A percentile compares a stretch with the other conserved stretches of the same genome.
phyloP scores from a whole-genome alignment of 1,140 invertebrate species.

The Tyrophagus putrescentiae region DNA sequence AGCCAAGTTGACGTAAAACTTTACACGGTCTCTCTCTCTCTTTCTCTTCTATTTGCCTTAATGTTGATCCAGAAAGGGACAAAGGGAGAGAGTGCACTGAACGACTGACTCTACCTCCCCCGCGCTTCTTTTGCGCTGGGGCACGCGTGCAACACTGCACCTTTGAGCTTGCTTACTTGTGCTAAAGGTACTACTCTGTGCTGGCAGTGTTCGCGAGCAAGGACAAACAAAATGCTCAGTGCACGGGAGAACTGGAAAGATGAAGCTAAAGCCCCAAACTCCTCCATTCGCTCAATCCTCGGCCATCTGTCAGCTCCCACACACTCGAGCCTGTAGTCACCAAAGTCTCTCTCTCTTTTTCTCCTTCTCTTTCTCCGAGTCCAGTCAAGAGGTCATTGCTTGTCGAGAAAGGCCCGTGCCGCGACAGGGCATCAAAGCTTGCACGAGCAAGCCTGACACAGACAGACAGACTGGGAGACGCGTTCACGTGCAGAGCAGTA shows the following conservation, averaged over 20 bases:
- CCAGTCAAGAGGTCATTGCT: conserved; percentile 13
- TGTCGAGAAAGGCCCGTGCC: too few relatives aligned
- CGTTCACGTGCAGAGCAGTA: too few relatives aligned
- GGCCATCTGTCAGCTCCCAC: conserved; percentile 4
- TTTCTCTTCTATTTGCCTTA: background rate
- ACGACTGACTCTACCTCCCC: background rate
- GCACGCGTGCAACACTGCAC: background rate
- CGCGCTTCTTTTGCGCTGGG: conserved; percentile 1
- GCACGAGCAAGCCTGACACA: too few relatives aligned
- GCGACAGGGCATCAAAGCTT: too few relatives aligned
- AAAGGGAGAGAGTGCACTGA: background rate
- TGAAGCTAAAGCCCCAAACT: too few relatives aligned
- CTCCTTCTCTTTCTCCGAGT: too few relatives aligned
- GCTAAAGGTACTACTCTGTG: too few relatives aligned
- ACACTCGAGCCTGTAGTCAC: conserved; percentile 4
- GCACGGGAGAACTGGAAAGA: background rate
- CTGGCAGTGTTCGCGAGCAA: conserved; percentile 1
- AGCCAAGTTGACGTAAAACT: background rate
- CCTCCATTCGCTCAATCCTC: too few relatives aligned
- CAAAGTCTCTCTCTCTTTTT: too few relatives aligned
- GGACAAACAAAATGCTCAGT: background rate
- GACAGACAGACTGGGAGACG: too few relatives aligned
- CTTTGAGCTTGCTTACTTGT: background rate
- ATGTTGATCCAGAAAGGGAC: background rate
- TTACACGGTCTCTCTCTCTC: background rate